These are phyloP conservation scores for Piaya cayana DNA, from an alignment of 2,113 vertebrate genomes.

Conservation along the genomic window DNA sequence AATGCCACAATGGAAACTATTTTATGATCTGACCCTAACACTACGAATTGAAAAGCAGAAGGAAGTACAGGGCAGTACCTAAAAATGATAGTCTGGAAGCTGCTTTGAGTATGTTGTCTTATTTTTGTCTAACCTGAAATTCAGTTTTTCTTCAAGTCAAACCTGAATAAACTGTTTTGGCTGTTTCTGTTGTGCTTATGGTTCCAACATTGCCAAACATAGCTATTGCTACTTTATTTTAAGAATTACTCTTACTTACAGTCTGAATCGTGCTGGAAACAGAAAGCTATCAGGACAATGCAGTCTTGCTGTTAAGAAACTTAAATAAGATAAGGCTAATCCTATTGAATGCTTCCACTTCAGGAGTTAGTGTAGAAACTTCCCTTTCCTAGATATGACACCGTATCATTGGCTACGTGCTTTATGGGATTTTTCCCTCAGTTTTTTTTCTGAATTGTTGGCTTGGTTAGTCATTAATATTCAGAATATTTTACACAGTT, in stretches of 20 bases:
- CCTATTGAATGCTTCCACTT: neutral
- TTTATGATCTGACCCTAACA: neutral
- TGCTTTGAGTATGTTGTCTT: neutral
- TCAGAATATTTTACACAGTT: neutral
- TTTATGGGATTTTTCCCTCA: neutral
- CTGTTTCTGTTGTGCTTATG: neutral
- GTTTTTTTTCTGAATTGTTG: neutral
- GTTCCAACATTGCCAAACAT: neutral
- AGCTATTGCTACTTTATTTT: conserved; percentile 5
- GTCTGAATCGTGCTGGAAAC: neutral
- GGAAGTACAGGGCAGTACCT: neutral
- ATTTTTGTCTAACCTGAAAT: conserved; percentile 32
- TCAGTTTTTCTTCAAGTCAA: neutral
- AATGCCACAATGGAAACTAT: neutral
- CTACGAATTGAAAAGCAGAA: neutral
- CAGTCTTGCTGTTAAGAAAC: neutral
- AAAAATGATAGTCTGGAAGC: conserved; percentile 6
- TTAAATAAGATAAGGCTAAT: conserved; percentile 30
- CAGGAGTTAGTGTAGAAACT: neutral
- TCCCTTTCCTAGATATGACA: neutral
- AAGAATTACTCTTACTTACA: neutral
- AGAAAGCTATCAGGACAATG: neutral
- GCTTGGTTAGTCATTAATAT: neutral
- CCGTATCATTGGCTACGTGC: neutral
- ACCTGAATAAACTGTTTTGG: neutral